Base-by-base conservation (phyloP, 2,888 invertebrate species). In the Volucella inanis region DNA sequence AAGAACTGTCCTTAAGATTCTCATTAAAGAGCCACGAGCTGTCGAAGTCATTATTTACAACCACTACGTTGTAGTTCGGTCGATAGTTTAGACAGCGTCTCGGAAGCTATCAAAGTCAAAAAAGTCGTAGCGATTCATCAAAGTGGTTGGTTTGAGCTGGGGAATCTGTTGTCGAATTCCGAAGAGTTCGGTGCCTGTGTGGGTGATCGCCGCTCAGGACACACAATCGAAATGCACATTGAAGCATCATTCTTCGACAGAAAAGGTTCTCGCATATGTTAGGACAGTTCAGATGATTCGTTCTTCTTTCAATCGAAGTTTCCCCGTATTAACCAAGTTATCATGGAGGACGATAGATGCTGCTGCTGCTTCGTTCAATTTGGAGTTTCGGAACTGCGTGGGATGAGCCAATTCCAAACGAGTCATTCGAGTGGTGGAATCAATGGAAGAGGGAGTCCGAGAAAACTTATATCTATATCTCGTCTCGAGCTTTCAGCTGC, bases 51-150 rank as follows among this genome's bases (percentile, higher is more conserved):
- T 85, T 38, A 11, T 75, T 18, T 15, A 74, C 4, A 47, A 74
- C 54, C 82, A 85, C 18, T 84, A 87, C 43, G 78, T 55, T 52
- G 67, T 18, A 55, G 55, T 14, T 68, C n/a, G 14, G 55, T 55
- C 22, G 38, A 68, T 76, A 81, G 78, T 15, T 79, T 87, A 31
- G 87, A 88, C 10, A 88, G 88, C 70, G 89, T 89, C 22, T 88
- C 89, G n/a, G 89, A 87, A 62, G 87, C 90, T 4, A 88, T 88
- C 6, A 88, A 89, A 47, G 85, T 87, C 2, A 86, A 87, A 3
- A 75, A 87, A 0, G 52, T 62, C 3, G n/a, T 62, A 22, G 14
- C 1, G 8, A 72, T 72, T 12, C 57, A 71, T 31, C 41, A 31
- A 15, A 50, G 12, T 14, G 68, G 38, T 14, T 55, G 68, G 4